Evolutionary conservation across 2,113 vertebrate species (phyloP), one percentile per base, ranked within the genome.

Genomic region (Tringa solitaria): DNA sequence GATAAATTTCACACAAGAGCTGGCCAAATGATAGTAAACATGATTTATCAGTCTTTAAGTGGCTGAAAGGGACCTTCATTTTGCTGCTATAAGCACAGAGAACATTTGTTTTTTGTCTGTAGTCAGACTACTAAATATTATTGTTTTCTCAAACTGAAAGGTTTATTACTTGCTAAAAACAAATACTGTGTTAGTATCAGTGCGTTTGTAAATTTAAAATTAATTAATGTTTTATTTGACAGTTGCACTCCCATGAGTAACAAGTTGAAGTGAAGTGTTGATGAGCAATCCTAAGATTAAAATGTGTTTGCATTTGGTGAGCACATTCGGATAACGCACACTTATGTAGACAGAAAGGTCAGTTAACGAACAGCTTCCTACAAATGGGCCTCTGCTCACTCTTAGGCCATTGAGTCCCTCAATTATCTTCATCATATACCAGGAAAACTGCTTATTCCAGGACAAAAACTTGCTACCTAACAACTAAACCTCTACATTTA

Each of bases 271-370:
- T 5, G 33, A 91, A 68, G 8, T 16, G 9, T 4, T 65, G 23
- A n/a, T 60, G 73, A 78, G 21, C 23, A 79, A 79, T 32, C n/a
- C 19, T 46, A 28, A 61, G 27, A 32, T 65, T 80, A 65, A 88
- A 86, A 86, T 10, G 2, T 30, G 11, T 61, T 88, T 80, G 13
- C 1, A 0, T 9, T 23, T 75, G 24, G 35, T 39, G 67, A 69
- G 28, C 4, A 30, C 4, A 8, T 45, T 18, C 0, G 2, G 72
- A 41, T 30, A 53, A 35, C 1, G 1, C 12, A 33, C 11, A 13
- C 2, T 65, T 30, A 4, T 1, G 9, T 13, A 10, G 61, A 27
- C 0, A 61, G 43, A 60, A 46, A 57, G 26, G 24, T 46, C 21
- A 9, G 27, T 73, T 79, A 65, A 76, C 45, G 24, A 79, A 5